phyloP scores from a whole-genome alignment of 2,113 vertebrate species.

The Pontoporia blainvillei region DNA sequence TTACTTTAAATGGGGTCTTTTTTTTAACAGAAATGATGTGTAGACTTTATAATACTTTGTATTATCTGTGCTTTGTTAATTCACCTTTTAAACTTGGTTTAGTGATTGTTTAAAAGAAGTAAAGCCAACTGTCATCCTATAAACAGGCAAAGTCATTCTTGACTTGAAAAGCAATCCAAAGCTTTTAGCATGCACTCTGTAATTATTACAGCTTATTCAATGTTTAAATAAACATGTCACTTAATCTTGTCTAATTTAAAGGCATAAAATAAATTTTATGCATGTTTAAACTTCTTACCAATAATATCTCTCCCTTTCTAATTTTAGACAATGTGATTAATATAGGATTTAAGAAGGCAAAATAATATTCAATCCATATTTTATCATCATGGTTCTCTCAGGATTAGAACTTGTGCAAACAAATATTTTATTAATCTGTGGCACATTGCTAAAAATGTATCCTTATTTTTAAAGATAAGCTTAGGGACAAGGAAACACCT shows the following conservation, averaged over 20 bases:
- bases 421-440: not conserved
- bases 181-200: not conserved
- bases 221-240: constrained; percentile 7
- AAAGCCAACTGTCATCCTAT: not conserved
- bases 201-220: not conserved
- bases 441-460: not conserved
- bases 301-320: not conserved
- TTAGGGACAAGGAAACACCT: not conserved
- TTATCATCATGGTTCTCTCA: not conserved
- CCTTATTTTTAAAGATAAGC: not conserved
- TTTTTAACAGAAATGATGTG: not conserved
- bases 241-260: not conserved
- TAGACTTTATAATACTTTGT: not conserved
- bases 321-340: not conserved
- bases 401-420: not conserved
- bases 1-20: not conserved
- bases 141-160: not conserved
- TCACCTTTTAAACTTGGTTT: not conserved
- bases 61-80: not conserved
- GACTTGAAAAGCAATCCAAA: not conserved
- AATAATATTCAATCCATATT: not conserved
- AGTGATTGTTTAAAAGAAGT: not conserved
- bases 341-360: not conserved
- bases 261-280: constrained; percentile 1
- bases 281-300: not conserved